Evolutionary conservation across 2,888 invertebrate genomes (phyloP).

Genomic region (Mimachlamys varia): DNA sequence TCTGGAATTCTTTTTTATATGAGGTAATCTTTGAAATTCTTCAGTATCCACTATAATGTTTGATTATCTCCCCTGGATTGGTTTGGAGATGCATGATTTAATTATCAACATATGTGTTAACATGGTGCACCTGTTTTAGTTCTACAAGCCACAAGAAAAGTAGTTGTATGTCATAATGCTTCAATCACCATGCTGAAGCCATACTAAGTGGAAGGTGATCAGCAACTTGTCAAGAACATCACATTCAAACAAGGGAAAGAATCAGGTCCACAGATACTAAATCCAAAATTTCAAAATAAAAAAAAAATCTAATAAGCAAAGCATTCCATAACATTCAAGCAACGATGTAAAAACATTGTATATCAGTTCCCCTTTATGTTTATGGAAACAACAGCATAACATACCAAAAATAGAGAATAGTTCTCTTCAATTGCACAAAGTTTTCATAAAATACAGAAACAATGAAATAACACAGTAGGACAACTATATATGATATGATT

Average conservation of each 20-base stretch:
- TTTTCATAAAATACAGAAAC: not conserved
- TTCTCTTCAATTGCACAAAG: conserved; percentile 23
- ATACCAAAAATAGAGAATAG: not conserved
- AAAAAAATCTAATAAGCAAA: not conserved
- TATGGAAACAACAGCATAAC: not conserved
- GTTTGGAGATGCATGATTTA: too few relatives aligned
- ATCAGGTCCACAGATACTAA: not conserved
- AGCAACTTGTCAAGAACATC: too few relatives aligned
- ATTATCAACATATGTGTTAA: too few relatives aligned
- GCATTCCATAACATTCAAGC: not conserved
- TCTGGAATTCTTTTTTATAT: too few relatives aligned
- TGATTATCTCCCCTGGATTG: too few relatives aligned
- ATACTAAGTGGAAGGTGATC: too few relatives aligned
- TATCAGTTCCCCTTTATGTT: not conserved
- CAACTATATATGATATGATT: not conserved
- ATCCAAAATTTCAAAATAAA: not conserved
- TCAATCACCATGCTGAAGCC: too few relatives aligned
- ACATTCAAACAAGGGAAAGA: not conserved
- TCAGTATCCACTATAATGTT: too few relatives aligned
- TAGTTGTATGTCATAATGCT: too few relatives aligned
- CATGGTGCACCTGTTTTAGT: too few relatives aligned
- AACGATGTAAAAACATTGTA: not conserved
- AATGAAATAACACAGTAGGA: not conserved
- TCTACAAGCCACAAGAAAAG: too few relatives aligned
- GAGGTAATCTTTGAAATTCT: too few relatives aligned